Conservation (phyloP, 2,888 invertebrate species). For the Choristoneura rosaceana region DNA sequence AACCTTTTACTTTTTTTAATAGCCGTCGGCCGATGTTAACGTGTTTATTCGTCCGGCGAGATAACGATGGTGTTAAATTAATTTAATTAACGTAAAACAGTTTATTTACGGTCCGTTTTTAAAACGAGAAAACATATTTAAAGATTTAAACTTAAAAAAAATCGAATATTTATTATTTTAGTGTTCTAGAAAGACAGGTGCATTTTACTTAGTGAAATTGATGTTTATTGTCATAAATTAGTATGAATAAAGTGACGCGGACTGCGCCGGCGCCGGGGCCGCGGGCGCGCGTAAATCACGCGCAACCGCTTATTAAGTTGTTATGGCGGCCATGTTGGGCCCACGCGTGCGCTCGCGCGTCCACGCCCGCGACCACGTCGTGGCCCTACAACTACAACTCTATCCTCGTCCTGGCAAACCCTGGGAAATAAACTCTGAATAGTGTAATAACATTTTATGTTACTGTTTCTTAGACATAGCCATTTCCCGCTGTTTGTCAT, state of each 20-base stretch:
- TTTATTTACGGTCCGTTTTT: not conserved
- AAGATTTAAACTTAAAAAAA: not conserved
- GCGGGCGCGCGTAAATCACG: constrained; percentile 82
- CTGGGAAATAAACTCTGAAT: constrained; percentile 27
- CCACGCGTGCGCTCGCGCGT: constrained; percentile 76
- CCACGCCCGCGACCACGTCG: constrained; percentile 78
- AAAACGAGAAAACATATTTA: not conserved
- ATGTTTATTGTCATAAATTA: constrained; percentile 82
- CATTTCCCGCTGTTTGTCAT: not conserved
- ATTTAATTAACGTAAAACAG: constrained; percentile 9
- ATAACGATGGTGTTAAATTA: constrained; percentile 20
- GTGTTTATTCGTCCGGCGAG: constrained; percentile 17
- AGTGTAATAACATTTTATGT: not conserved
- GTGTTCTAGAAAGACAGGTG: constrained; percentile 49
- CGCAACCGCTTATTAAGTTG: constrained; percentile 84
- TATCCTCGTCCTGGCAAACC: constrained; percentile 51
- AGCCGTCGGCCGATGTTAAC: constrained; percentile 20
- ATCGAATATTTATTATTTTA: not conserved
- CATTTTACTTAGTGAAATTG: constrained; percentile 64
- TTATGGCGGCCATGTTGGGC: constrained; percentile 77
- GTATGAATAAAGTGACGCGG: constrained; percentile 74
- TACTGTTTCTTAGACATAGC: not conserved
- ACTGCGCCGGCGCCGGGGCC: constrained; percentile 76
- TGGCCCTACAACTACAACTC: constrained; percentile 53
- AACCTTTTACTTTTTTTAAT: constrained; percentile 68